Evolutionary conservation across 2,888 invertebrate genomes (phyloP), one percentile per base, ranked within the genome.

Genomic region (Reticulitermes lucifugus): DNA sequence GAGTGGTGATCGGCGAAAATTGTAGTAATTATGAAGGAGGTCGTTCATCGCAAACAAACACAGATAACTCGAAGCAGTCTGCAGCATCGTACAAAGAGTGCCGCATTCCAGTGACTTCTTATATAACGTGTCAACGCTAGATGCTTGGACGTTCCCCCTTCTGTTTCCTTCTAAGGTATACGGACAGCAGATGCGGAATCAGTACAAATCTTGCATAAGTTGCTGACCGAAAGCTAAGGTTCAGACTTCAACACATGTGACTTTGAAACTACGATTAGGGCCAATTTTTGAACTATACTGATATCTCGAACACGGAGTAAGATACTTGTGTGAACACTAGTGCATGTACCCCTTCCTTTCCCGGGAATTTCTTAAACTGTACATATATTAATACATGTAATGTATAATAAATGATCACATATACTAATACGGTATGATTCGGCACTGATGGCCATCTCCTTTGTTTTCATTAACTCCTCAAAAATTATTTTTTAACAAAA

Each of bases 41-140:
- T 77, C 77, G 51, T 77, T 51, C 22, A 77, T 77, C 75, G 75
- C 43, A 75, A 43, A 35, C 35, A 75, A 43, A 75, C 75, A 75
- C 75, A 75, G 21, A 77, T 6, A 77, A 46, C 77, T 77, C 22
- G 46, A 46, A 77, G 77, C 29, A 41, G 77, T 7, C 14, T 43
- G 60, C 35, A 25, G 55, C 55, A 80, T 80, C 35, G 60, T n/a
- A 60, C 59, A 60, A 80, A 81, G 65, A 43, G 46, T 81, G 25
- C 81, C 65, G 60, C 81, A 81, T 81, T 81, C 81, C 81, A 55
- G 1, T 65, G 41, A 41, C n/a, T 65, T 81, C 59, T 81, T 81
- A 81, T n/a, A 65, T 81, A 81, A 81, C 65, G 81, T 81, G 81
- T 60, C 65, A 60, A 81, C 22, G 65, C 7, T 60, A 55, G 65